Evolutionary conservation across 2,113 vertebrate species (phyloP).

Genomic region (Aptenodytes patagonicus): DNA sequence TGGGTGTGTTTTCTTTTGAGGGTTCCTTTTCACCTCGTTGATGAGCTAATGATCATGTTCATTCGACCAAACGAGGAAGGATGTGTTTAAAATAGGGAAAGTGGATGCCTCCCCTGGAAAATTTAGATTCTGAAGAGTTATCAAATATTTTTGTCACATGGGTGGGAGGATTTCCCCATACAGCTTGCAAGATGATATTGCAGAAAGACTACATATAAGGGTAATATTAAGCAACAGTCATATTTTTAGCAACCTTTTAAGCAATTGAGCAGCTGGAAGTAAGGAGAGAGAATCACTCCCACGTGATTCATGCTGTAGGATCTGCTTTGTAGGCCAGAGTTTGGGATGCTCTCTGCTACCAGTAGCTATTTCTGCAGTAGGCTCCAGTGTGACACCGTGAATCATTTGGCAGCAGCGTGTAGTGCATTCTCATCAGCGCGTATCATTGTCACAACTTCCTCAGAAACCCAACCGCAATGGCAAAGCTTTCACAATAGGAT

Average conservation of each 20-base stretch:
- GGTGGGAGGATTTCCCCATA: constrained; percentile 25
- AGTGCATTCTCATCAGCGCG: background rate
- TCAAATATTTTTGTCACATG: background rate
- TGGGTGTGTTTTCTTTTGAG: background rate
- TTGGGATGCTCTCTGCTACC: background rate
- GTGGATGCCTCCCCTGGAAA: background rate
- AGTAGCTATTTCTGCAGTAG: constrained; percentile 20
- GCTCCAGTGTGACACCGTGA: background rate
- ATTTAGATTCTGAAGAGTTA: background rate
- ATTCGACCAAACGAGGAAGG: background rate
- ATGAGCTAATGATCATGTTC: background rate
- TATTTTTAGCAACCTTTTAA: constrained; percentile 40
- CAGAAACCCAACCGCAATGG: background rate
- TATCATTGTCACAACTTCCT: background rate
- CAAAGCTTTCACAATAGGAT: background rate
- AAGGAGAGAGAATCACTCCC: background rate
- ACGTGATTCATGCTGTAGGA: background rate
- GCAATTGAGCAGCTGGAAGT: constrained; percentile 12
- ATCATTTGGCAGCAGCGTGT: background rate
- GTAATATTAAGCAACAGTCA: constrained; percentile 22
- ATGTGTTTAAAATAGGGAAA: background rate
- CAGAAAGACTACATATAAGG: background rate
- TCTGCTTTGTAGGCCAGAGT: constrained; percentile 3
- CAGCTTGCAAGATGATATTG: background rate
- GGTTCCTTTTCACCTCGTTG: background rate